Base-by-base conservation (phyloP, 2,888 invertebrate genomes). In the Crioceris asparagi region DNA sequence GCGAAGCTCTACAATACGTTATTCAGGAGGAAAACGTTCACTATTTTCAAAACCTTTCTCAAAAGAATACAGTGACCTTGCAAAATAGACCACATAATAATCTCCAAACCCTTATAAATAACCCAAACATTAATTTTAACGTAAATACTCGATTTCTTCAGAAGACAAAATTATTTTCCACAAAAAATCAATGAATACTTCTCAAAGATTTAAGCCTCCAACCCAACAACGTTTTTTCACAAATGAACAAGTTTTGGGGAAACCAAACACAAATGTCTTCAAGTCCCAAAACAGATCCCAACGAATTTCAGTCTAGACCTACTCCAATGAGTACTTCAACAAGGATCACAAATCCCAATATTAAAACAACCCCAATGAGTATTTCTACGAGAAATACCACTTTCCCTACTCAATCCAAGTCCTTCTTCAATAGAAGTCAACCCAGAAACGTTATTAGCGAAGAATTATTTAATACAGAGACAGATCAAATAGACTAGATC, bases 1-100 rank as follows among this genome's bases (percentile, higher is more conserved):
- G 11, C 16, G 23, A 31, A 32, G 39, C 39, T n/a, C 14, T 35
- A 8, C 39, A 39, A 35, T 31, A 36, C 16, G 25, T 36, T 4
- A 36, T 32, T 14, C 3, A 32, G 31, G 35, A 32, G 14, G 32
- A 39, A 23, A 35, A 39, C 32, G 21, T 15, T n/a, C 29, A 27
- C 4, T 17, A 36, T 30, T 31, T 30, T 18, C 31, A 36, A 23
- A 32, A 33, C 19, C 11, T 8, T 15, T 19, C 17, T 11, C 8
- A 12, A 14, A 11, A 14, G 7, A 6, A 11, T 15, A 17, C 11
- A 31, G 11, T 17, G 11, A 31, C n/a, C n/a, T n/a, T n/a, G n/a
- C n/a, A n/a, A n/a, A n/a, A n/a, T n/a, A n/a, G n/a, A n/a, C n/a
- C n/a, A n/a, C 3, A 30, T 15, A 30, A 14, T 31, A 6, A 7